Conservation (phyloP, 2,797 vertebrate genomes). For the Falco concolor region DNA sequence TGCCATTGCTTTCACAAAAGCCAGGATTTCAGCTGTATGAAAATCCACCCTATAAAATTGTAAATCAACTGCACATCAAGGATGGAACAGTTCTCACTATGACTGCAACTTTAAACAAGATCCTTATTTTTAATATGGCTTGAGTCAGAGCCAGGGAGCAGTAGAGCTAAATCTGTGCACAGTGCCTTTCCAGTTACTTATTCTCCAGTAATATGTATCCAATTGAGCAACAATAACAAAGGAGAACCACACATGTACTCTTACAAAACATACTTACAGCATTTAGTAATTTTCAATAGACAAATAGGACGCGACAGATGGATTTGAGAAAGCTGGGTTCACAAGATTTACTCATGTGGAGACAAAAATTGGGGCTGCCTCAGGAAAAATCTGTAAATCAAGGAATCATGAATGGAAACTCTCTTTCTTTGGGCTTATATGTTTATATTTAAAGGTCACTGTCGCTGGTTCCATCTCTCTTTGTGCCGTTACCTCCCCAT, state of each 20-base stretch:
- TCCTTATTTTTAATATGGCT: constrained; percentile 38
- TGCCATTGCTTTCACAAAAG: neutral
- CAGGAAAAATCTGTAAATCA: neutral
- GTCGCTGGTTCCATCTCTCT: neutral
- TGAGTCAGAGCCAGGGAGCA: constrained; percentile 21
- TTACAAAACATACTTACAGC: constrained; percentile 48
- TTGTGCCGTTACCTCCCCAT: neutral
- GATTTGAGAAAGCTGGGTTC: constrained; percentile 30
- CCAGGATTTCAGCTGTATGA: neutral
- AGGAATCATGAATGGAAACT: neutral
- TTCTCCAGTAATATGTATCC: constrained; percentile 53
- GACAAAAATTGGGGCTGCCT: neutral
- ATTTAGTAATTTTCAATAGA: constrained; percentile 54
- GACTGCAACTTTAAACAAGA: constrained; percentile 30
- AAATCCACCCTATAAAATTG: neutral
- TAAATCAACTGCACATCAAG: constrained; percentile 16
- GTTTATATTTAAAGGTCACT: constrained; percentile 9
- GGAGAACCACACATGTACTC: constrained; percentile 41
- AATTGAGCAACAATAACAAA: constrained; percentile 54
- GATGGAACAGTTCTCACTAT: constrained; percentile 32
- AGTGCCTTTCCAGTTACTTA: constrained; percentile 53
- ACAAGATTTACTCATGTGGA: neutral
- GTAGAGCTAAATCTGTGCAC: constrained; percentile 22
- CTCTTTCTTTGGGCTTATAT: neutral
- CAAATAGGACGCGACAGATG: constrained; percentile 8